A percentile compares a stretch with the other conserved stretches of the same genome.
Conservation (phyloP, 2,113 vertebrate species). For the Equus quagga region DNA sequence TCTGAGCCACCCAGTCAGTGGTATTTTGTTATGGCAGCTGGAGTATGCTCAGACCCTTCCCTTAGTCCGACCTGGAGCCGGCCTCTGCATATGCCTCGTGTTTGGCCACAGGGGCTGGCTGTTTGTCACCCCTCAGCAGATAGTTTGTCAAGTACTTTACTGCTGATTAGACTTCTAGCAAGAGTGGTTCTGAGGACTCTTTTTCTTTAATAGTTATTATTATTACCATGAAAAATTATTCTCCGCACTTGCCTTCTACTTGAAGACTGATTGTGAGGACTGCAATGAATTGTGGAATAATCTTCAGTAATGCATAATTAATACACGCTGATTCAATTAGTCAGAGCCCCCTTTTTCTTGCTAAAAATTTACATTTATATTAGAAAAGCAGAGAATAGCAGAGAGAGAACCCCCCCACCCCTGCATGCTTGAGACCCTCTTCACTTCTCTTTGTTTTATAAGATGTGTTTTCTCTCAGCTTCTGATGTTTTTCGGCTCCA, state of each 20-base stretch:
- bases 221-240: conserved; percentile 54
- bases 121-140: background rate
- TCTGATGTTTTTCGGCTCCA: background rate
- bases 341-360: conserved; percentile 4
- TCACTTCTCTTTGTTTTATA: conserved; percentile 16
- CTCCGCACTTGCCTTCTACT: conserved; percentile 21
- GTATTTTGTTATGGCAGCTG: background rate
- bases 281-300: conserved; percentile 69
- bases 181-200: background rate
- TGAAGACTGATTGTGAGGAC: conserved; percentile 44
- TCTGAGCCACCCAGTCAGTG: background rate
- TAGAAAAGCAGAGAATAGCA: conserved; percentile 61
- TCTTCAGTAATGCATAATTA: conserved; percentile 73
- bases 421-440: background rate
- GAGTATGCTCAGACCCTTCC: background rate
- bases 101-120: conserved; percentile 7
- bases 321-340: conserved; percentile 72
- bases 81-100: fast-evolving
- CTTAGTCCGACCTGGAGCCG: background rate
- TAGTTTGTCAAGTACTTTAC: conserved; percentile 9
- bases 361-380: conserved; percentile 79
- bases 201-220: conserved; percentile 29
- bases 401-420: background rate
- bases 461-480: background rate
- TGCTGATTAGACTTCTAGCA: conserved; percentile 58